phyloP scores from a whole-genome alignment of 2,113 vertebrate genomes.

The Ovis canadensis region DNA sequence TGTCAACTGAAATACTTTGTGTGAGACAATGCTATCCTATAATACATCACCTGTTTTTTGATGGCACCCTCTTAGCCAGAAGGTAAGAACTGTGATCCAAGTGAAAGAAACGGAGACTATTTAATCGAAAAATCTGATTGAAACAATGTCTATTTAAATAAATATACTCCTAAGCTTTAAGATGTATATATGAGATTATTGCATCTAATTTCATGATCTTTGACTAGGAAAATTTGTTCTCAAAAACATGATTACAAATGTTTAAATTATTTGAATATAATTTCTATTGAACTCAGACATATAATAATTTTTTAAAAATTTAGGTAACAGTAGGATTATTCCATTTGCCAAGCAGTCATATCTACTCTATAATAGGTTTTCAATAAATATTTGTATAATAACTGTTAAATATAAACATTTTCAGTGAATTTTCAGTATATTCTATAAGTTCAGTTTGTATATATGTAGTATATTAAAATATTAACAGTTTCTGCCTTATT shows the following conservation, averaged over 20 bases:
- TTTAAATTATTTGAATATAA: background rate
- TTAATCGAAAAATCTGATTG: background rate
- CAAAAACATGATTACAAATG: background rate
- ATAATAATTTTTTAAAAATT: background rate
- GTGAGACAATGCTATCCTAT: background rate
- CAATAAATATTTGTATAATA: background rate
- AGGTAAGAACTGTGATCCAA: background rate
- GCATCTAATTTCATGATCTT: background rate
- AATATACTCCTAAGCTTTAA: background rate
- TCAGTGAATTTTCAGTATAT: background rate
- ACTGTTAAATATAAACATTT: background rate
- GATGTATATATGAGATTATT: background rate
- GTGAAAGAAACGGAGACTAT: background rate
- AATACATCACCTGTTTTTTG: background rate
- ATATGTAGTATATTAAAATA: background rate
- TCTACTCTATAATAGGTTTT: background rate
- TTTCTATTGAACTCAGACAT: background rate
- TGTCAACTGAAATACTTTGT: background rate
- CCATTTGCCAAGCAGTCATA: background rate
- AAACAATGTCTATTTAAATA: background rate
- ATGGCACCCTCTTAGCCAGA: background rate
- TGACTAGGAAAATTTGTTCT: background rate
- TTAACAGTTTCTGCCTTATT: background rate
- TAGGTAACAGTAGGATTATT: background rate
- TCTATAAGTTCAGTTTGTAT: background rate